Conservation (phyloP, 2,888 invertebrate species). For the Epinotia bilunana region DNA sequence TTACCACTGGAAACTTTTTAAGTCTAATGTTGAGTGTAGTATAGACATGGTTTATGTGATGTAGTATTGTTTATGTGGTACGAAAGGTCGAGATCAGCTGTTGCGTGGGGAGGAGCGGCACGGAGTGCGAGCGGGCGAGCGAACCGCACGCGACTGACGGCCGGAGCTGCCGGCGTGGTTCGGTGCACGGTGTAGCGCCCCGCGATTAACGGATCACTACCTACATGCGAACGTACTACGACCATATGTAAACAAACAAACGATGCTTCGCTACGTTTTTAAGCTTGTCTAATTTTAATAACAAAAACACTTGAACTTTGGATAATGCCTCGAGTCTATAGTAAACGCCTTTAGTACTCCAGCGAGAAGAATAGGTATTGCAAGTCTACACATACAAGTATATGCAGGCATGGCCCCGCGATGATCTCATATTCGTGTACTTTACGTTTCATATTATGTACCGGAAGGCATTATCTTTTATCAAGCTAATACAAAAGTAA, state of each 20-base stretch:
- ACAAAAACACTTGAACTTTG: not conserved
- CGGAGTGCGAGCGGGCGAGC: slow-evolving; percentile 65
- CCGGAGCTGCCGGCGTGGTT: slow-evolving; percentile 43
- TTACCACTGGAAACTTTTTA: slow-evolving; percentile 49
- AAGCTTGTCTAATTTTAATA: slow-evolving; percentile 4
- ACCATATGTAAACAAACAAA: slow-evolving; percentile 78
- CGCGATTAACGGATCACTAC: slow-evolving; percentile 71
- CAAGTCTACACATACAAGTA: not conserved
- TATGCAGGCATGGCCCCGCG: not conserved
- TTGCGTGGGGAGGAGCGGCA: slow-evolving; percentile 54
- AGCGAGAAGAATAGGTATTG: slow-evolving; percentile 3
- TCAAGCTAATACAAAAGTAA: slow-evolving; percentile 23
- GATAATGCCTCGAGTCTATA: not conserved
- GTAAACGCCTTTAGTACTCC: not conserved
- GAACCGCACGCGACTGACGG: slow-evolving; percentile 78
- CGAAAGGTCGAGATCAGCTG: slow-evolving; percentile 72
- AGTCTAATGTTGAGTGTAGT: slow-evolving; percentile 45
- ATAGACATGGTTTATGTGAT: slow-evolving; percentile 55
- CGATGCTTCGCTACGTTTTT: slow-evolving; percentile 27
- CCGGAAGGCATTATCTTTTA: slow-evolving; percentile 23
- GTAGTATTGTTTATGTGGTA: slow-evolving; percentile 62
- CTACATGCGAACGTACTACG: slow-evolving; percentile 77
- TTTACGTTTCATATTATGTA: slow-evolving; percentile 2
- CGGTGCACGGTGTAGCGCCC: slow-evolving; percentile 52
- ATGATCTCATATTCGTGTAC: slow-evolving; percentile 24